phyloP scores from a whole-genome alignment of 2,797 vertebrate genomes.

The Pipistrellus kuhlii region DNA sequence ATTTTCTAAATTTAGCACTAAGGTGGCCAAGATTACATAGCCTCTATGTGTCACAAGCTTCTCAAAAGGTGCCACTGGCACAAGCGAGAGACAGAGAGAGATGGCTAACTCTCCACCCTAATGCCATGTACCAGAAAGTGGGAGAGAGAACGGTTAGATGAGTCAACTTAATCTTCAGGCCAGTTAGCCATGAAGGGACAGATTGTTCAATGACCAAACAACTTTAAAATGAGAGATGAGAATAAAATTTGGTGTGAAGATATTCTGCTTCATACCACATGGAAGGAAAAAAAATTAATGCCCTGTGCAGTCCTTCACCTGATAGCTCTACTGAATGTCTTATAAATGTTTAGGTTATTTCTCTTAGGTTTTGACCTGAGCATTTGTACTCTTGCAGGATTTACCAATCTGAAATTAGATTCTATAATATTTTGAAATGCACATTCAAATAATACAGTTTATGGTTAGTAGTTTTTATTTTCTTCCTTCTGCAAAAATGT shows the following conservation, averaged over 20 bases:
- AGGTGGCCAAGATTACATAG: neutral
- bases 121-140: neutral
- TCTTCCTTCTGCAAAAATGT: neutral
- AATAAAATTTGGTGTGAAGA: neutral
- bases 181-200: neutral
- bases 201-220: neutral
- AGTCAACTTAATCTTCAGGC: neutral
- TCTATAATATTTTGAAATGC: neutral
- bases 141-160: neutral
- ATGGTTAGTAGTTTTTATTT: neutral
- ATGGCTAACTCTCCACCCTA: neutral
- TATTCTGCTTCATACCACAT: neutral
- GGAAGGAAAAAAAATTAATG: neutral
- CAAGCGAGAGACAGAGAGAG: no score
- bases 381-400: neutral
- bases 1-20: neutral
- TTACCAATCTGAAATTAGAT: neutral
- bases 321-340: neutral
- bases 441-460: neutral
- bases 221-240: neutral
- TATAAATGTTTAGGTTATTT: neutral
- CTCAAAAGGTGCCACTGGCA: neutral
- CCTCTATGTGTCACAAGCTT: accelerated
- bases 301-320: neutral
- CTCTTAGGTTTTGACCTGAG: neutral